These are phyloP conservation scores for Neodiprion virginianus DNA, from an alignment of 1,140 invertebrate species.

Conservation along the genomic window DNA sequence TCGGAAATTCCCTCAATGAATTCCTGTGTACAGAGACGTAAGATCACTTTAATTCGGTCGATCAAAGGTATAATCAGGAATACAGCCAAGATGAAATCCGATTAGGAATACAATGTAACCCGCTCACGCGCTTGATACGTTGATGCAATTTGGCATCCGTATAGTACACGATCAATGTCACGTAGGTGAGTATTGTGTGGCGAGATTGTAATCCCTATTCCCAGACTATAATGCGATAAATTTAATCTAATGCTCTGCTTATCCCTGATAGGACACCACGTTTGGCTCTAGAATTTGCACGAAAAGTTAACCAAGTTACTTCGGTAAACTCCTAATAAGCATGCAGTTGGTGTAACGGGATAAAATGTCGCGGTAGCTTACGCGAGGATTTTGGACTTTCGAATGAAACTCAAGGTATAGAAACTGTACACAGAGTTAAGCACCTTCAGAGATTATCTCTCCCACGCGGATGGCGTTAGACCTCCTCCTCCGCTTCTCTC, in stretches of 20 bases:
- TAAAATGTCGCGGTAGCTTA: background rate
- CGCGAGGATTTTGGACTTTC: background rate
- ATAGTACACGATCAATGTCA: no score
- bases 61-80: no score
- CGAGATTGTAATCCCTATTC: no score
- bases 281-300: background rate
- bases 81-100: no score
- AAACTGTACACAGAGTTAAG: background rate
- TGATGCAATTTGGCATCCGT: no score
- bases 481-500: no score
- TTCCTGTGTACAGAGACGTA: no score
- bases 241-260: background rate
- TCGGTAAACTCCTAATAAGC: background rate
- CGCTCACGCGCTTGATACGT: no score
- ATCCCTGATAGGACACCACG: background rate
- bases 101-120: no score
- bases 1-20: no score
- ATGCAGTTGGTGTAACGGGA: background rate
- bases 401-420: background rate
- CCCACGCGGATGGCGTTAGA: background rate
- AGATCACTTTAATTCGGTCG: no score
- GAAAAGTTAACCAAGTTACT: background rate
- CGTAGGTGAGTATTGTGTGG: no score
- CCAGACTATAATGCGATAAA: background rate
- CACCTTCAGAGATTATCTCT: background rate